Evolutionary conservation across 2,113 vertebrate species (phyloP).

Genomic region (Caranx ignobilis): DNA sequence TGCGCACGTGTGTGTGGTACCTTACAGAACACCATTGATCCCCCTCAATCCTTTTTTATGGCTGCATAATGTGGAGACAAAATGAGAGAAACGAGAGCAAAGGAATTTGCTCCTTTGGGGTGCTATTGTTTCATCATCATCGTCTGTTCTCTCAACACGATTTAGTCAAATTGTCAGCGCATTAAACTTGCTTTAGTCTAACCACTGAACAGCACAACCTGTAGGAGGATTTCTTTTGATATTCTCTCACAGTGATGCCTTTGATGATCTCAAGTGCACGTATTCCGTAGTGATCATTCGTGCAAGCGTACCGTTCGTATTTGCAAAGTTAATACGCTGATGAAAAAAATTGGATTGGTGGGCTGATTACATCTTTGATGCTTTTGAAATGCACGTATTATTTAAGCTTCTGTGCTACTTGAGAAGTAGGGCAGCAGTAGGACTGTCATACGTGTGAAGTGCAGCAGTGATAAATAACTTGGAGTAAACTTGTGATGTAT

Average conservation of each 20-base stretch:
- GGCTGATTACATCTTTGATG: slow-evolving; percentile 20
- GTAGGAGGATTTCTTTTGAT: slow-evolving; percentile 56
- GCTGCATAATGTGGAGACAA: slow-evolving; percentile 14
- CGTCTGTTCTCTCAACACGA: slow-evolving; percentile 27
- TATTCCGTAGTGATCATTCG: slow-evolving; percentile 43
- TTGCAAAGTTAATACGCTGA: slow-evolving; percentile 20
- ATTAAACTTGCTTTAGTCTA: slow-evolving; percentile 61
- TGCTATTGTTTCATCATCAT: slow-evolving; percentile 51
- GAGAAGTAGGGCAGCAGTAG: neutral
- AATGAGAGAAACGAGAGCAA: slow-evolving; percentile 34
- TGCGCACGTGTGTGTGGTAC: slow-evolving; percentile 1
- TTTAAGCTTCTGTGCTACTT: slow-evolving; percentile 20
- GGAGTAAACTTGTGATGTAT: slow-evolving; percentile 35
- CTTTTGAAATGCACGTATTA: slow-evolving; percentile 24
- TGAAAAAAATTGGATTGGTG: slow-evolving; percentile 24
- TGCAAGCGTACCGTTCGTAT: slow-evolving; percentile 16
- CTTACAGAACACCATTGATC: slow-evolving; percentile 43
- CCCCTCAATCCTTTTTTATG: slow-evolving; percentile 12
- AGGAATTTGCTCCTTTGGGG: slow-evolving; percentile 41
- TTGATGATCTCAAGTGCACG: slow-evolving; percentile 51
- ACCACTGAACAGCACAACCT: slow-evolving; percentile 27
- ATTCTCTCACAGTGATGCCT: slow-evolving; percentile 43
- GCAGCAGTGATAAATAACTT: slow-evolving; percentile 30
- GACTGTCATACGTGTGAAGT: slow-evolving; percentile 12
- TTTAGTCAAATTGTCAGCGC: slow-evolving; percentile 54